Percentiles rank a stretch among this genome's conserved stretches.
Evolutionary conservation across 2,113 vertebrate genomes (phyloP).

Genomic region (Archilochus colubris): DNA sequence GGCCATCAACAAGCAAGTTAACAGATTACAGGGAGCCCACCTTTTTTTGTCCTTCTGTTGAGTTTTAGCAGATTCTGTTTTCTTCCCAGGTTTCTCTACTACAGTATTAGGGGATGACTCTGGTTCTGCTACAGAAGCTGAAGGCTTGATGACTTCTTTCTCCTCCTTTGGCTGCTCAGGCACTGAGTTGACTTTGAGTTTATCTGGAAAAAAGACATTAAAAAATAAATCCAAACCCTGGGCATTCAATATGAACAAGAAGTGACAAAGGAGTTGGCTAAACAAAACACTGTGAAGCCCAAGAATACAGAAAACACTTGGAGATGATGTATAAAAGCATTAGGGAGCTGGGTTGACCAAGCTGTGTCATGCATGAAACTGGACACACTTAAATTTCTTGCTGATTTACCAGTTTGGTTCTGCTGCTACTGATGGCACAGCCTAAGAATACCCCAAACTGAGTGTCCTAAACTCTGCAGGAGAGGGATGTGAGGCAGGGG

Average conservation of each 20-base stretch:
- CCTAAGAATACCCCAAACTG: not conserved
- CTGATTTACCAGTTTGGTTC: not conserved
- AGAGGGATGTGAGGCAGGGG: not conserved
- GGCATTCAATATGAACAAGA: not conserved
- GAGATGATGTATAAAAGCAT: not conserved
- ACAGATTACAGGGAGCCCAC: slow-evolving; percentile 30
- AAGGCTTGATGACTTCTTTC: slow-evolving; percentile 50
- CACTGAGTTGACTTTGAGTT: slow-evolving; percentile 72
- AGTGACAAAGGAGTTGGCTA: not conserved
- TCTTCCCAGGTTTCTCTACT: slow-evolving; percentile 71
- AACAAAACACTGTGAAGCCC: not conserved
- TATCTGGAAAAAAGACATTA: slow-evolving; percentile 61
- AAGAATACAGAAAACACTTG: not conserved
- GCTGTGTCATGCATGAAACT: not conserved
- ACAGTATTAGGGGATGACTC: slow-evolving; percentile 37
- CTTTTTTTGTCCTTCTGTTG: slow-evolving; percentile 76
- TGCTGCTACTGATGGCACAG: not conserved
- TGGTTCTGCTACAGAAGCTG: slow-evolving; percentile 52
- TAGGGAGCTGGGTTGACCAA: not conserved
- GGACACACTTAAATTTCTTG: not conserved
- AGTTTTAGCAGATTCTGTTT: slow-evolving; percentile 58
- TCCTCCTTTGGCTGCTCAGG: slow-evolving; percentile 75
- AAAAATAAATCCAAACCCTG: not conserved
- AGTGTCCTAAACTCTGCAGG: not conserved
- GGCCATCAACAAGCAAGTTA: not conserved